Conservation (phyloP, 2,113 vertebrate genomes). For the Trichomycterus rosablanca region DNA sequence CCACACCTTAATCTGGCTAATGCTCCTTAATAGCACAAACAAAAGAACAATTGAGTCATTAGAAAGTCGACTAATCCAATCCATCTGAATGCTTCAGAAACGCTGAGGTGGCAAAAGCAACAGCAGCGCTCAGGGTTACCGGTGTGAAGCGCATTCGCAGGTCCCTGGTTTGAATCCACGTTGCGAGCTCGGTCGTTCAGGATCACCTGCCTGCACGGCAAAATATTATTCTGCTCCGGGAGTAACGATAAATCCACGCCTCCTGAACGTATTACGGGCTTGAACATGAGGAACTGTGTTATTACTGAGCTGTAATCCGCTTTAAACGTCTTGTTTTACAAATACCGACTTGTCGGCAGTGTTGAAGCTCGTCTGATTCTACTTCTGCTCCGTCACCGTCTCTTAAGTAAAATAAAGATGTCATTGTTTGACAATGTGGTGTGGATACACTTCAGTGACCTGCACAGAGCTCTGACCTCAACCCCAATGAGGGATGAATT, state of each 20-base stretch:
- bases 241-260: conserved; percentile 69
- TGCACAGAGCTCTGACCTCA: too few species aligned
- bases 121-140: conserved; percentile 25
- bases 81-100: conserved; percentile 54
- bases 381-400: conserved; percentile 9
- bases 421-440: too few species aligned
- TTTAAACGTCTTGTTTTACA: conserved; percentile 64
- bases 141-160: conserved; percentile 21
- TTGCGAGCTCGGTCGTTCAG: not conserved
- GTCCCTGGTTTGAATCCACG: conserved; percentile 16
- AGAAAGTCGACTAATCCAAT: conserved; percentile 65
- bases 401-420: too few species aligned
- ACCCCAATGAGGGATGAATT: too few species aligned
- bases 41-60: conserved; percentile 69
- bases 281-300: conserved; percentile 65
- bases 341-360: conserved; percentile 52
- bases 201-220: conserved; percentile 62
- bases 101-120: conserved; percentile 16
- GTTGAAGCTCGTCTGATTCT: conserved; percentile 32
- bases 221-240: conserved; percentile 54
- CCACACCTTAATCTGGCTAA: conserved; percentile 61
- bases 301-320: conserved; percentile 67
- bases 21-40: conserved; percentile 64
- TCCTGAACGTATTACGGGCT: conserved; percentile 68
- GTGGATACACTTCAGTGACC: too few species aligned